Percentiles rank a stretch among this genome's conserved stretches.
Evolutionary conservation across 2,797 vertebrate species (phyloP).

Genomic region (Chaunax sp.): DNA sequence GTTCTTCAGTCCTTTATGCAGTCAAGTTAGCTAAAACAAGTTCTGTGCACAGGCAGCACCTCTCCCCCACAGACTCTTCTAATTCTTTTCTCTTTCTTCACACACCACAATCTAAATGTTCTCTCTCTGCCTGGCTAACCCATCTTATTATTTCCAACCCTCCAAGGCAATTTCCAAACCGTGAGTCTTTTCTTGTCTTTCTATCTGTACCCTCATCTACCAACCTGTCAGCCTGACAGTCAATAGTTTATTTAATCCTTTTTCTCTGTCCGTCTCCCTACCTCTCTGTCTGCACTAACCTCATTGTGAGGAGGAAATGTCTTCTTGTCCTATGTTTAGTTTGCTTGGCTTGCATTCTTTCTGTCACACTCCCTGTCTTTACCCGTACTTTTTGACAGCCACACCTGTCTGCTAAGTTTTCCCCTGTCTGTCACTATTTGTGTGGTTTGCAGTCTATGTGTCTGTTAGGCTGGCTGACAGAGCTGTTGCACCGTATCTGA

Average conservation of each 20-base stretch:
- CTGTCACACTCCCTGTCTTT: conserved; percentile 59
- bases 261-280: conserved; percentile 10
- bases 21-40: conserved; percentile 24
- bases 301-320: conserved; percentile 25
- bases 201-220: conserved; percentile 18
- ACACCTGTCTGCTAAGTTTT: conserved; percentile 71
- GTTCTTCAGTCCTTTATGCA: conserved; percentile 5
- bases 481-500: conserved; percentile 43
- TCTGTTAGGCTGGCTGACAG: conserved; percentile 33
- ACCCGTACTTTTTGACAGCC: conserved; percentile 62
- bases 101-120: conserved; percentile 11
- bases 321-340: conserved; percentile 44
- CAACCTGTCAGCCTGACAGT: conserved; percentile 18
- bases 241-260: background rate
- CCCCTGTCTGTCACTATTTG: conserved; percentile 58
- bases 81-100: conserved; percentile 5
- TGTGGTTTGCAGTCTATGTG: conserved; percentile 39
- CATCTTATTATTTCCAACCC: conserved; percentile 53
- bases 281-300: conserved; percentile 19
- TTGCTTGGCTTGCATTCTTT: conserved; percentile 60
- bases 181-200: conserved; percentile 30
- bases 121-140: conserved; percentile 29
- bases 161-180: conserved; percentile 49
- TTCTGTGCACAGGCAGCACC: conserved; percentile 1
- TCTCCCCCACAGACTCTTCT: background rate